Evolutionary conservation across 2,888 invertebrate species (phyloP).

Genomic region (Elysia crispata): DNA sequence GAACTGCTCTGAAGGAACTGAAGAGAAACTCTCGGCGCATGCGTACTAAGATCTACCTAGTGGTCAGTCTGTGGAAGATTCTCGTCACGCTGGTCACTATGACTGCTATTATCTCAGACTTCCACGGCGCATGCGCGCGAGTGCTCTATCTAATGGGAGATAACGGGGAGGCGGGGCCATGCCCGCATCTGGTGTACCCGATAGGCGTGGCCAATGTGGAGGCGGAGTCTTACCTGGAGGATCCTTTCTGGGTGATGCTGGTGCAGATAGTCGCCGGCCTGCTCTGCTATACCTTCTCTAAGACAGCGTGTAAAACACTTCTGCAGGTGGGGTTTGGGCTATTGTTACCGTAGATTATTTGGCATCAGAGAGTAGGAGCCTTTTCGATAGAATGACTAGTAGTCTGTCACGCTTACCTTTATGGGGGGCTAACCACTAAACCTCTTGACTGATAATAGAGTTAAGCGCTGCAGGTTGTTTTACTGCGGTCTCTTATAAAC

Average conservation of each 20-base stretch:
- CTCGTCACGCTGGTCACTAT: constrained; percentile 86
- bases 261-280: constrained; percentile 91
- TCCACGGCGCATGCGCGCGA: constrained; percentile 58
- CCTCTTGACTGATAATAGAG: too few species aligned
- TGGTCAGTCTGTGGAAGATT: constrained; percentile 95
- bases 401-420: too few species aligned
- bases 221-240: constrained; percentile 50
- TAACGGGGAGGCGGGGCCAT: constrained; percentile 54
- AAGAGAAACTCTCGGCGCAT: constrained; percentile 86
- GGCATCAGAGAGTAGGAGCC: too few species aligned
- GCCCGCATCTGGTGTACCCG: constrained; percentile 60
- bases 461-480: too few species aligned
- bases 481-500: too few species aligned
- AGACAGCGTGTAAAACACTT: constrained; percentile 96
- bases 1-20: constrained; percentile 80
- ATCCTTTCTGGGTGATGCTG: constrained; percentile 64
- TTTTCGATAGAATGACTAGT: too few species aligned
- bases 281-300: constrained; percentile 93
- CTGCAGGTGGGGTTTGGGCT: too few species aligned
- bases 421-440: too few species aligned
- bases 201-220: constrained; percentile 56
- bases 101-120: constrained; percentile 79
- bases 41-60: constrained; percentile 92
- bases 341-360: too few species aligned
- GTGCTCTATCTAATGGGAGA: constrained; percentile 60